Base-by-base conservation (phyloP, 2,888 invertebrate genomes). In the Heliconius ethilla region DNA sequence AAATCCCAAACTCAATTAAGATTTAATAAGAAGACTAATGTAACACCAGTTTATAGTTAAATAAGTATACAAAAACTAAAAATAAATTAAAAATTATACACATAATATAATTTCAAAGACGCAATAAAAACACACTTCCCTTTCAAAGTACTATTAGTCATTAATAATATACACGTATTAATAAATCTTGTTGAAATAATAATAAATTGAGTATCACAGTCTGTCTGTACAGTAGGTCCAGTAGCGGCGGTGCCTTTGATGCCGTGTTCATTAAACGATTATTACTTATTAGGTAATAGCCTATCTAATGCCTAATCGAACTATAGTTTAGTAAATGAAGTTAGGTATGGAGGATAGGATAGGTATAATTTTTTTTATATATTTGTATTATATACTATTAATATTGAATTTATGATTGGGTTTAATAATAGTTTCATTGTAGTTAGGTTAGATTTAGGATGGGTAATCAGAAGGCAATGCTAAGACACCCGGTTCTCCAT, bases 221-320 rank as follows among this genome's bases (percentile, higher is more conserved):
- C n/a, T 55, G 70, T 55, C n/a, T 55, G 72, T 59, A 37, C 59
- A 72, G 70, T 55, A 33, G 33, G 55, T 55, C 55, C 70, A 59
- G 72, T 72, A 72, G 59, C 59, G 72, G 72, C 72, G 72, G 72
- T 59, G 33, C 76, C 65, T 76, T 76, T 76, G 76, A 76, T 83
- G 55, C 85, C 83, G 84, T 85, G 86, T 85, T 87, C 88, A 89
- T 88, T 84, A 85, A 83, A 82, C 81, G 83, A 86, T 86, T 84
- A 89, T 89, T 87, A 86, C 85, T 82, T 82, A 81, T 81, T 79
- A 77, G 78, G 72, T 78, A 76, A 78, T 63, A 70, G 73, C 66
- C 74, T 69, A 73, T 78, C 70, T 79, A 22, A 51, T 62, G 73
- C 77, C 67, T 78, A 81, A 79, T 81, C 75, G 75, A 73, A 75